Base-by-base conservation (phyloP, 2,797 vertebrate genomes). In the Graptemys geographica region DNA sequence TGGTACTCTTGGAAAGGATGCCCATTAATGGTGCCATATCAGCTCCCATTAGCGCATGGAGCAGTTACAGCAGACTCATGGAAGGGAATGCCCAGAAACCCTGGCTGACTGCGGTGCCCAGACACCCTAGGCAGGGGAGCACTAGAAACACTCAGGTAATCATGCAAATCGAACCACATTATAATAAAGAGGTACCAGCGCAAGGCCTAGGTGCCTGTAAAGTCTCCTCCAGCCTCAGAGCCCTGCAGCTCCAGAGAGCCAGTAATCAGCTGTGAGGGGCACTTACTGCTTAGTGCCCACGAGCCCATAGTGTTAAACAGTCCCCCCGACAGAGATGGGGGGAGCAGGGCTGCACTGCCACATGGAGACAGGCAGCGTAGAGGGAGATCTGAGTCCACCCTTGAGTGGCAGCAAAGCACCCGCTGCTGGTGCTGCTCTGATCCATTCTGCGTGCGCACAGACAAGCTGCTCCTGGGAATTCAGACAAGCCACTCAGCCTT, bases 11-110 rank as follows among this genome's bases (percentile, higher is more conserved):
- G 85, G 87, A 86, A 52, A 5, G 69, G 83, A 33, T 0, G 2
- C n/a, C 41, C 2, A 0, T 10, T 33, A 55, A 15, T 5, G 2
- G 78, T 2, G 3, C 82, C 87, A 49, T 62, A 0, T 0, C 53
- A 79, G 83, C 65, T 1, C 57, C 78, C 69, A 41, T 44, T 44
- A n/a, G 80, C 1, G 3, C 1, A 4, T 0, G 0, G 78, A 76
- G 52, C 65, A 31, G 72, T 13, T 15, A 85, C 2, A 1, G 21
- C 8, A 49, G 49, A 81, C 87, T 81, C 55, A 51, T 0, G 0
- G 33, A 11, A 79, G 85, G 57, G 25, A n/a, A 65, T 79, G 52
- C 33, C 81, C 52, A 53, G 83, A 88, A 95, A 89, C 62, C 83
- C 57, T 27, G 53, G 51, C 51, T 85, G 69, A 55, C 37, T 4